Base-by-base conservation (phyloP, 2,888 invertebrate genomes). In the Diogma glabrata region DNA sequence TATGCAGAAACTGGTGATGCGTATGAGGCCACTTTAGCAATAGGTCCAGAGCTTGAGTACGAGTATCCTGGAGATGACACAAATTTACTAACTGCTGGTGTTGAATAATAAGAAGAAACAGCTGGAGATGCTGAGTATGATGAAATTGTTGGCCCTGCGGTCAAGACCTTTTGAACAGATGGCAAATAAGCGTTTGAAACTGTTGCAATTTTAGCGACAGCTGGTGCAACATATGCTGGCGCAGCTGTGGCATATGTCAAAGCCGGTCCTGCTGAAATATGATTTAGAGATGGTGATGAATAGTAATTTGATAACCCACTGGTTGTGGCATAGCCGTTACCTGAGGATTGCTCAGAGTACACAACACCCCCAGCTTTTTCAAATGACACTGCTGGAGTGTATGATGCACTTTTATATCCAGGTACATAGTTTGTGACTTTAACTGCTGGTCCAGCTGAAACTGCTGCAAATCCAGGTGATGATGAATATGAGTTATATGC, bases 311-410 rank as follows among this genome's bases (percentile, higher is more conserved):
- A 77, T 1, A 76, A 67, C 6, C 73, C 75, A 4, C 75, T 73
- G 12, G 76, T 70, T 24, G 76, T 77, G 7, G 74, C 69, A 53
- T 78, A 76, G 56, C 77, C 76, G 53, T 77, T 75, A 16, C 67
- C 68, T 36, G 69, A 69, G 0, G 70, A 68, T 54, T 64, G 66
- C 19, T 67, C 67, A 38, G 68, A 64, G 55, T 67, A 67, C 4
- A 61, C 60, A 30, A 66, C 62, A 12, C 62, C 61, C 5, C 61
- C 57, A 10, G 61, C 58, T 19, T 64, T 62, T n/a, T 64, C 64
- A 55, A 69, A 70, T 8, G 66, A 64, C 2, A 66, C 63, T 3
- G 69, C 63, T 3, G 67, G 66, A 12, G 63, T 54, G 26, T 60
- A 61, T 3, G 49, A 28, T 3, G 51, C 47, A 22, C 50, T 19